Percentiles rank a stretch among this genome's conserved stretches.
Conservation (phyloP, 2,888 invertebrate species). For the Cantharis rufa region DNA sequence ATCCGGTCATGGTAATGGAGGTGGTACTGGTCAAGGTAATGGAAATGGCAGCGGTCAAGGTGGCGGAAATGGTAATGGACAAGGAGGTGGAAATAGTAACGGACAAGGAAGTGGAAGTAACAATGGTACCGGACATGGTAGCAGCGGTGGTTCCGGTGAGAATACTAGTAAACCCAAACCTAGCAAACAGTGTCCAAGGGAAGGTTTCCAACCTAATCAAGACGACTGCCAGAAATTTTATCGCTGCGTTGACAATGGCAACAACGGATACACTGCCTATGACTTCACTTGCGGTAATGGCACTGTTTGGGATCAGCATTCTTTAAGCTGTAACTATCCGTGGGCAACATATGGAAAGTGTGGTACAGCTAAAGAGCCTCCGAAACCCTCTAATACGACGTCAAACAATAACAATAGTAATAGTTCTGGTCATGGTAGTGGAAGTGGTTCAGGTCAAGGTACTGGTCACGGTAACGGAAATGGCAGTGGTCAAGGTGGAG, state of each 20-base stretch:
- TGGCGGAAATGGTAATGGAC: background rate
- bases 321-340: slow-evolving; percentile 18
- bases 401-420: background rate
- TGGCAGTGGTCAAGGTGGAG: too few species aligned
- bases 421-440: too few species aligned
- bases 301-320: slow-evolving; percentile 27
- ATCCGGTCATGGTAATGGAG: background rate
- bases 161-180: background rate
- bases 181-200: background rate
- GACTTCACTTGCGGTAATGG: slow-evolving; percentile 71
- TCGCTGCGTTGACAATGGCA: slow-evolving; percentile 70
- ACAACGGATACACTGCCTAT: slow-evolving; percentile 65
- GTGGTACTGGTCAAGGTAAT: background rate
- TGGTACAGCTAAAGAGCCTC: slow-evolving; percentile 19
- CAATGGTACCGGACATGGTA: too few species aligned
- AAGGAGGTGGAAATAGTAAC: too few species aligned
- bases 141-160: background rate
- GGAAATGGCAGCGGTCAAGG: background rate
- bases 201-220: slow-evolving; percentile 66
- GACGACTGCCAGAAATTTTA: slow-evolving; percentile 76
- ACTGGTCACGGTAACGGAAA: too few species aligned
- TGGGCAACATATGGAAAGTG: slow-evolving; percentile 33
- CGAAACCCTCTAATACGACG: slow-evolving; percentile 12
- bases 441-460: too few species aligned
- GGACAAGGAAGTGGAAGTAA: too few species aligned